Evolutionary conservation across 2,113 vertebrate genomes (phyloP).

Genomic region (Alligator sinensis): DNA sequence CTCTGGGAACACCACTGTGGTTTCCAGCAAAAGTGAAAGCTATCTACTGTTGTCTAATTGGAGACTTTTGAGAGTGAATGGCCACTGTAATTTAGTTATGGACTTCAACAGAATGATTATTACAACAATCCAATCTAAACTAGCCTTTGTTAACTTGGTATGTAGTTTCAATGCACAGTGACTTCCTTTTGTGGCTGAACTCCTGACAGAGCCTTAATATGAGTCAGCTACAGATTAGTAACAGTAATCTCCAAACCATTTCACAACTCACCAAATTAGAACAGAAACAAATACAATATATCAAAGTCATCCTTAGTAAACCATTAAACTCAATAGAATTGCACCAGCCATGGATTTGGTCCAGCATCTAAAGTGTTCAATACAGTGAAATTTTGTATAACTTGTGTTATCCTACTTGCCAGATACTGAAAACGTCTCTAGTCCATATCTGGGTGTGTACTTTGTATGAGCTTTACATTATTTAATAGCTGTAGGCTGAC

Average conservation of each 20-base stretch:
- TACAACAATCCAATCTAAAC: constrained; percentile 37
- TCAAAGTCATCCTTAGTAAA: constrained; percentile 36
- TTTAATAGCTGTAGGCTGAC: constrained; percentile 41
- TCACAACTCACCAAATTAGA: constrained; percentile 24
- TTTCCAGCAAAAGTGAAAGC: not conserved
- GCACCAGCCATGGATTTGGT: constrained; percentile 1
- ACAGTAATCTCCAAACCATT: constrained; percentile 50
- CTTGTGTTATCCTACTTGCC: constrained; percentile 35
- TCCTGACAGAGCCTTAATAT: constrained; percentile 57
- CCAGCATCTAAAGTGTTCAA: constrained; percentile 35
- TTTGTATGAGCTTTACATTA: constrained; percentile 51
- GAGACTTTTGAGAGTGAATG: constrained; percentile 54
- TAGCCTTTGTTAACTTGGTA: constrained; percentile 25
- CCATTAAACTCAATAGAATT: constrained; percentile 29
- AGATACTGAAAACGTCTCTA: not conserved
- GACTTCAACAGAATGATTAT: constrained; percentile 58
- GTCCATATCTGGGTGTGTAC: constrained; percentile 56
- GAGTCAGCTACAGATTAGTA: constrained; percentile 47
- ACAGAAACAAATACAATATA: constrained; percentile 35
- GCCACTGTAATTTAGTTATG: constrained; percentile 51
- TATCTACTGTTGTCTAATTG: constrained; percentile 61
- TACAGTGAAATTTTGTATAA: not conserved
- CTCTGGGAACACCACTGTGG: not conserved
- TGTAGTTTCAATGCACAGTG: constrained; percentile 40
- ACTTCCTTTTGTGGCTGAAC: not conserved